Conservation (phyloP, 2,113 vertebrate genomes). For the Pluvianellus socialis region DNA sequence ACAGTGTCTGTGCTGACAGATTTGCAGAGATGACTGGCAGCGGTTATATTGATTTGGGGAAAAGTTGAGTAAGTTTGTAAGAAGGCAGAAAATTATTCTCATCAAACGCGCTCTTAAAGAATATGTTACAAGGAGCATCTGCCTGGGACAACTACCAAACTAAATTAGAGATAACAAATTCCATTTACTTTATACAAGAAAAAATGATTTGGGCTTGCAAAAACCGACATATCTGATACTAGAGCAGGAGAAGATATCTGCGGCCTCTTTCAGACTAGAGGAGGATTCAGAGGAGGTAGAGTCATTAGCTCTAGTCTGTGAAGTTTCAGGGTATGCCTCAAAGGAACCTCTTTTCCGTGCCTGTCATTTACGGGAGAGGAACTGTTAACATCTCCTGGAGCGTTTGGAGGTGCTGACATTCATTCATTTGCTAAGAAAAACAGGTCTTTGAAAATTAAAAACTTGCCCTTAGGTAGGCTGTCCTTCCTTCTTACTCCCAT, state of each 20-base stretch:
- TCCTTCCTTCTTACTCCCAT: not conserved
- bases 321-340: not conserved
- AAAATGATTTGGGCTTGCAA: not conserved
- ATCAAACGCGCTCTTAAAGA: not conserved
- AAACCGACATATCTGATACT: not conserved
- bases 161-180: not conserved
- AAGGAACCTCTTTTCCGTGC: not conserved
- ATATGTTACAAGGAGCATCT: not conserved
- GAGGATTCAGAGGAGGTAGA: not conserved
- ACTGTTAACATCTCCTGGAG: slow-evolving; percentile 23
- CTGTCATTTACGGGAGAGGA: not conserved
- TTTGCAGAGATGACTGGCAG: not conserved
- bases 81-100: not conserved
- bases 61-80: not conserved
- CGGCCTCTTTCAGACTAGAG: not conserved
- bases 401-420: not conserved
- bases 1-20: not conserved
- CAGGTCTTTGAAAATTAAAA: not conserved
- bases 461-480: not conserved
- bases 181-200: not conserved
- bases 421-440: slow-evolving; percentile 14
- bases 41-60: not conserved
- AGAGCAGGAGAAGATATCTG: not conserved
- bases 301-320: not conserved
- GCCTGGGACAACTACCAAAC: not conserved